Evolutionary conservation across 2,113 vertebrate species (phyloP), one percentile per base, ranked within the genome.

Genomic region (Dendropsophus ebraccatus): DNA sequence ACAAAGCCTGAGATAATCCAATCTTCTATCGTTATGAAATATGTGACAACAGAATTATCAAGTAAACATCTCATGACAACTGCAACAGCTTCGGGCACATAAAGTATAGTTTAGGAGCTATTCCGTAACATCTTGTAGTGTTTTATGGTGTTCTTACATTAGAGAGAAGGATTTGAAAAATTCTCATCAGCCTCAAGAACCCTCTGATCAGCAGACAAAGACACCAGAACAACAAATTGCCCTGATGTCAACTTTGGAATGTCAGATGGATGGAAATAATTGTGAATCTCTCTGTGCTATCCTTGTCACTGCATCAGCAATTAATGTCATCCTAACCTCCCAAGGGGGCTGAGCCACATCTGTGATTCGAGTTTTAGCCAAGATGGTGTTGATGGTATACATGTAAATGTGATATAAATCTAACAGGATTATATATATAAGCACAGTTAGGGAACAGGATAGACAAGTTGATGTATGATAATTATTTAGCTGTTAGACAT

Each of bases 31-130:
- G 23, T 30, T 69, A 35, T 41, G 11, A 23, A 23, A 72, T 11
- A 41, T 72, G 69, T 72, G 69, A 72, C 35, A 72, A 72, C 16
- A 72, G 8, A 72, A 72, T 23, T 7, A 72, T 37, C 35, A 11
- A 1, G 35, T 72, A 37, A 72, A 41, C 28, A 23, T 80, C 47
- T 28, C 28, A 2, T 21, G 74, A 11, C 47, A 77, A 77, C 49
- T 82, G 13, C 76, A 49, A 58, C 86, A 89, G 89, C 2, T 62
- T 89, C 87, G 80, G 78, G 84, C 91, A 89, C 90, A 12, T 32
- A 32, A 1, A 56, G 89, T 88, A 87, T 90, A 90, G 92, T 89
- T 87, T 90, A 88, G 88, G 88, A 89, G 89, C 83, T 8, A n/a
- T 76, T 85, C 90, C 90, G 88, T 89, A 89, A 88, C 70, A 86